These are phyloP conservation scores for Cyclura pinguis DNA, from an alignment of 2,797 vertebrate species.

Conservation along the genomic window DNA sequence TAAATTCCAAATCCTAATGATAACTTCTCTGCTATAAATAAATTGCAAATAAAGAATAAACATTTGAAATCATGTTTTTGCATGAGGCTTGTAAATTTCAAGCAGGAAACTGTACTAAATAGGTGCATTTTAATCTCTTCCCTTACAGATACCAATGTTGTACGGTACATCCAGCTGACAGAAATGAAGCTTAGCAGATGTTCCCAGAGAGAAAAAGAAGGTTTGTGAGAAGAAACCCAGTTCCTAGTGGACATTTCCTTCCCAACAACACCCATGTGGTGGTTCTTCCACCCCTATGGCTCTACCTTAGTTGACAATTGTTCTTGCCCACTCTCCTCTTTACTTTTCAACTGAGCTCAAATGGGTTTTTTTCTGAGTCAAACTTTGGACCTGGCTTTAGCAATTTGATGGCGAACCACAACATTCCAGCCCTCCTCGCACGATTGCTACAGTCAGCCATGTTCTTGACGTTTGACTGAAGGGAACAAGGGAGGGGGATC, in stretches of 20 bases:
- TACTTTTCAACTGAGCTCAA: conserved; percentile 62
- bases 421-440: conserved; percentile 59
- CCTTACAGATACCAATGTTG: conserved; percentile 94
- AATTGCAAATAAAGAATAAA: not conserved
- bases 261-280: conserved; percentile 61
- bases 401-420: conserved; percentile 51
- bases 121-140: conserved; percentile 46
- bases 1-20: not conserved
- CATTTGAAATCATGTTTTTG: not conserved
- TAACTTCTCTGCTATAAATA: not conserved
- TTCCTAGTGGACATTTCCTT: conserved; percentile 59
- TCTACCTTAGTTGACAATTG: conserved; percentile 55
- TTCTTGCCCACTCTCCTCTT: conserved; percentile 53
- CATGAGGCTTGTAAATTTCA: conserved; percentile 16
- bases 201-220: conserved; percentile 94
- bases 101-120: conserved; percentile 39
- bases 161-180: conserved; percentile 98
- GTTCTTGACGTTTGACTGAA: conserved; percentile 56
- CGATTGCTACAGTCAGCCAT: conserved; percentile 57
- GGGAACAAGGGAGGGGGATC: conserved; percentile 35
- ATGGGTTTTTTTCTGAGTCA: conserved; percentile 52
- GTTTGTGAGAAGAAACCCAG: conserved; percentile 80
- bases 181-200: conserved; percentile 98
- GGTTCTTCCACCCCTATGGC: conserved; percentile 64
- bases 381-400: conserved; percentile 56